A percentile compares a stretch with the other conserved stretches of the same genome.
Conservation (phyloP, 23 tunicate genomes). For the Ciona savignyi region DNA sequence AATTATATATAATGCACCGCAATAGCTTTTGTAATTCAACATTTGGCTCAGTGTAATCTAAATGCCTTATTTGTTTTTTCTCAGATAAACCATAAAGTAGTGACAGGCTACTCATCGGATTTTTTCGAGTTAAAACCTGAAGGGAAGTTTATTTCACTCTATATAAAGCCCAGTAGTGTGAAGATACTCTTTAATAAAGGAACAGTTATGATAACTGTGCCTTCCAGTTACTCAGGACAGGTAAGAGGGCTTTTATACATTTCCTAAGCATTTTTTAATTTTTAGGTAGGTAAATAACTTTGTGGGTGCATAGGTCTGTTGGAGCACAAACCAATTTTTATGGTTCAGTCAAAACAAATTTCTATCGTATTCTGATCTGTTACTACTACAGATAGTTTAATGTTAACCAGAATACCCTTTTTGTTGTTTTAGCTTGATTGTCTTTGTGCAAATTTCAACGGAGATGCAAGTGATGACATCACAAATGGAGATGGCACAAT, state of each 20-base stretch:
- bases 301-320: too few species aligned
- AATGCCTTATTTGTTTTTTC: not conserved
- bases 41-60: not conserved
- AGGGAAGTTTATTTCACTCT: not conserved
- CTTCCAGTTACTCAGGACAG: constrained; percentile 21
- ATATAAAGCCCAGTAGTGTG: constrained; percentile 14
- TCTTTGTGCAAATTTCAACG: constrained; percentile 41
- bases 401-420: too few species aligned
- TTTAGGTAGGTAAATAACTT: too few species aligned
- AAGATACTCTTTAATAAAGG: constrained; percentile 10
- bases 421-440: constrained; percentile 36
- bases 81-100: constrained; percentile 13
- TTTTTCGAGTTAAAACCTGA: constrained; percentile 1
- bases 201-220: constrained; percentile 22
- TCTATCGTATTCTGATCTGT: too few species aligned
- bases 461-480: constrained; percentile 13
- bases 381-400: too few species aligned
- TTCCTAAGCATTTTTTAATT: too few species aligned
- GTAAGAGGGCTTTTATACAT: too few species aligned
- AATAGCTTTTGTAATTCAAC: too few species aligned
- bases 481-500: constrained; percentile 5
- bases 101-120: constrained; percentile 7
- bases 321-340: too few species aligned
- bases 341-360: too few species aligned
- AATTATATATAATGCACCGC: too few species aligned